Conservation (phyloP, 2,113 vertebrate genomes). For the Dipodomys merriami region DNA sequence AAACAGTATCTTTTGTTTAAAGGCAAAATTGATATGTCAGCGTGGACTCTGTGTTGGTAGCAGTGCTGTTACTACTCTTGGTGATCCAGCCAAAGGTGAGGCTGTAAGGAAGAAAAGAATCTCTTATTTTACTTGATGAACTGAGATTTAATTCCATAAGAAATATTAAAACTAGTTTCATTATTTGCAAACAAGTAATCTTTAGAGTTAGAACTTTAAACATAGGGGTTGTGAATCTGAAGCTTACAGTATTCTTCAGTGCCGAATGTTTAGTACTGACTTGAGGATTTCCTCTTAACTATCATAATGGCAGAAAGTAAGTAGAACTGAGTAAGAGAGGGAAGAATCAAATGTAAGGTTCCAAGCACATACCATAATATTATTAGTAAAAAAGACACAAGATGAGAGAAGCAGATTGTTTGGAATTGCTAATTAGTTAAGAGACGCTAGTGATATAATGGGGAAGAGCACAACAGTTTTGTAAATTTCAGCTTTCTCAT, state of each 20-base stretch:
- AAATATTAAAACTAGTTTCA: background rate
- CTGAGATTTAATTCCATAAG: constrained; percentile 12
- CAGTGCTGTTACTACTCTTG: constrained; percentile 86
- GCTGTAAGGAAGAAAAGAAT: background rate
- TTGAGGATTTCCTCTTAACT: background rate
- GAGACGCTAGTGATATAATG: constrained; percentile 12
- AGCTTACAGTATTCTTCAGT: constrained; percentile 23
- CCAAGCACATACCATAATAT: background rate
- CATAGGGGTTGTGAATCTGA: background rate
- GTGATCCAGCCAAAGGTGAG: constrained; percentile 91
- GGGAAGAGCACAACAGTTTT: constrained; percentile 29
- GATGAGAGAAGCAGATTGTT: background rate
- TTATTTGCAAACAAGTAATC: background rate
- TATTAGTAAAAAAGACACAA: constrained; percentile 13
- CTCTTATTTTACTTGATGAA: constrained; percentile 7
- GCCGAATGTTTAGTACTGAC: background rate
- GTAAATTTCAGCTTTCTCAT: constrained; percentile 37
- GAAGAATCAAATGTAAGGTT: background rate
- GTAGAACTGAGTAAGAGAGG: constrained; percentile 1
- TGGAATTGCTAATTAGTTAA: background rate
- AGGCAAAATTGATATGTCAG: constrained; percentile 87
- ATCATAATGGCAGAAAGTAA: background rate
- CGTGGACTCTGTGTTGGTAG: constrained; percentile 87
- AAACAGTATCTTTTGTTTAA: constrained; percentile 73
- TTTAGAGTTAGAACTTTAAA: constrained; percentile 57